Percentiles rank a stretch among this genome's conserved stretches.
phyloP scores from a whole-genome alignment of 2,113 vertebrate species.

The Rafetus swinhoei region DNA sequence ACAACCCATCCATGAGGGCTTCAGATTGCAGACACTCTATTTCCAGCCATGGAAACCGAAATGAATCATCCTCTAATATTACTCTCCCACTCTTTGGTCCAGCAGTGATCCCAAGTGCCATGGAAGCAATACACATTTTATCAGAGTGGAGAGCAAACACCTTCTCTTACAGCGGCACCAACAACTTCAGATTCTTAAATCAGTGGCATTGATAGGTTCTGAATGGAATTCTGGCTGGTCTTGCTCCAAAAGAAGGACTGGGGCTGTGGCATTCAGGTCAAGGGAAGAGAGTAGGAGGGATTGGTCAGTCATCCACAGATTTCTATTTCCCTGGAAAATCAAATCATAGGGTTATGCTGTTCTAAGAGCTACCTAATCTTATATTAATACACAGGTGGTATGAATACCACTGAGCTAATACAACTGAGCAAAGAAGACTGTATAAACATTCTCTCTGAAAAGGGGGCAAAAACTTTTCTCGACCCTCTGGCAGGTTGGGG shows the following conservation, averaged over 20 bases:
- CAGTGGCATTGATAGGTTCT: background rate
- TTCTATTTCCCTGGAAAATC: background rate
- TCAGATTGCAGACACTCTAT: background rate
- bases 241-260: background rate
- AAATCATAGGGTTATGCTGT: background rate
- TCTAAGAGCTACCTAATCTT: background rate
- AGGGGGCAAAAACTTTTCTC: background rate
- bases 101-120: accelerated
- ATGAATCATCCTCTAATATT: background rate
- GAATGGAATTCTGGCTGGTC: background rate
- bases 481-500: too few species aligned
- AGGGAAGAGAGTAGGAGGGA: background rate
- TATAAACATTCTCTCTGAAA: background rate
- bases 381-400: background rate
- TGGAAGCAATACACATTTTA: background rate
- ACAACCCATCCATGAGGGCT: accelerated
- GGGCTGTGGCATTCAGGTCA: background rate
- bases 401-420: background rate
- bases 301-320: background rate
- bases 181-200: background rate
- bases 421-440: background rate
- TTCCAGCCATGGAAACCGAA: background rate
- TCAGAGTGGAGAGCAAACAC: background rate
- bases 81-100: background rate
- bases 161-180: background rate